Evolutionary conservation across 1,140 invertebrate genomes (phyloP).

Genomic region (Acromyrmex echinatior): DNA sequence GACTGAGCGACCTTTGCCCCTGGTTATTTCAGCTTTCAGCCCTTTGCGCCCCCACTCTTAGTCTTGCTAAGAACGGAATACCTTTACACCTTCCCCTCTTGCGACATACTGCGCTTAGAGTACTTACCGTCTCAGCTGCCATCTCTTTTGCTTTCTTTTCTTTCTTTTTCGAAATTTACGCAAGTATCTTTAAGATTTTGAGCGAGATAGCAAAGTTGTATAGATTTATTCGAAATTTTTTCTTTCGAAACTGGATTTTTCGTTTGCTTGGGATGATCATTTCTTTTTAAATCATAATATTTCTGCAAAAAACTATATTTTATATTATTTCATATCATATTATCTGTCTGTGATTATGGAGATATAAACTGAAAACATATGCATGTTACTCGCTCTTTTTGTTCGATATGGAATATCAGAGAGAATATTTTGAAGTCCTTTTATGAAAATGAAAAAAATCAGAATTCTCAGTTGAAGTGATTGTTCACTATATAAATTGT

Average conservation of each 20-base stretch:
- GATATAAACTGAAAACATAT: conserved; percentile 7
- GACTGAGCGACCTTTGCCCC: conserved; percentile 84
- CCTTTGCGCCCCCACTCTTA: conserved; percentile 81
- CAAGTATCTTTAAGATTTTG: neutral
- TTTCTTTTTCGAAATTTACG: conserved; percentile 15
- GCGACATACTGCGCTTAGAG: conserved; percentile 50
- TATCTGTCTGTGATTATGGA: neutral
- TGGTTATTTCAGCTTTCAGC: conserved; percentile 84
- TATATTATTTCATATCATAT: neutral
- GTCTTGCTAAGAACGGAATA: conserved; percentile 67
- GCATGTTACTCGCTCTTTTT: neutral
- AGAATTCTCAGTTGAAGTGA: neutral
- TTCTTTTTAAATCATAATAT: neutral
- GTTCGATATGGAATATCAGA: neutral
- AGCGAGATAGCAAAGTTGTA: neutral
- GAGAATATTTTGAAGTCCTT: neutral
- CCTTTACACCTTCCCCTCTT: conserved; percentile 67
- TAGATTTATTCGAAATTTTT: conserved; percentile 10
- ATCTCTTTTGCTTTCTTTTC: conserved; percentile 19
- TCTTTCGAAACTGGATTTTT: neutral
- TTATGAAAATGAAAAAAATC: neutral
- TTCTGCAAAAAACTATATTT: conserved; percentile 19
- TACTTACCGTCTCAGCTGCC: conserved; percentile 20
- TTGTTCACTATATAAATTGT: neutral
- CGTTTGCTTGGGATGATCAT: neutral